These are phyloP conservation scores for Rhyacophila evoluta DNA, from an alignment of 2,888 invertebrate species.

Conservation along the genomic window DNA sequence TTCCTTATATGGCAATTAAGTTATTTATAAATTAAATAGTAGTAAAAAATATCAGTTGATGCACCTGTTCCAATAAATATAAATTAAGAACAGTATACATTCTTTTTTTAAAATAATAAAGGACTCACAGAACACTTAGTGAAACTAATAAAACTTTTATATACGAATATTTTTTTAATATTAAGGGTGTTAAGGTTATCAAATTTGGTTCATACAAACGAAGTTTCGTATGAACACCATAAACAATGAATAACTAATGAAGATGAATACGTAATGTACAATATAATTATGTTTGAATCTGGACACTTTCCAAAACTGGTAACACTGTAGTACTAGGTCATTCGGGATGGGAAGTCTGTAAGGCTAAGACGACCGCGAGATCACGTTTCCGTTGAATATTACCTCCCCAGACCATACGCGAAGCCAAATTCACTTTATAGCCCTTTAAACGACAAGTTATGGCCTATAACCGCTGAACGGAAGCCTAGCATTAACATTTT, in stretches of 20 bases:
- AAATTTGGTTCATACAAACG: no score
- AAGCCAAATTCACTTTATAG: conserved; percentile 38
- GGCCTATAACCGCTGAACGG: conserved; percentile 36
- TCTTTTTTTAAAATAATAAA: no score
- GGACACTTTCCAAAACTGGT: background rate
- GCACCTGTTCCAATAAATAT: no score
- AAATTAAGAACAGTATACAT: no score
- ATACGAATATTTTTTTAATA: no score
- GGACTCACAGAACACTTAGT: no score
- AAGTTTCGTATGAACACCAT: no score
- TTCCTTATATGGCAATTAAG: no score
- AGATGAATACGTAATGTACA: background rate
- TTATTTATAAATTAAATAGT: no score
- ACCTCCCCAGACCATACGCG: conserved; percentile 30
- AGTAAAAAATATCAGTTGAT: no score
- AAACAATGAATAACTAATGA: background rate
- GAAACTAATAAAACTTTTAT: no score
- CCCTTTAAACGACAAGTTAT: conserved; percentile 40
- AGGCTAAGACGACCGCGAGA: conserved; percentile 11
- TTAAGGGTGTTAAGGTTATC: no score
- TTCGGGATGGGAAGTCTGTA: background rate
- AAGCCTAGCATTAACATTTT: conserved; percentile 34
- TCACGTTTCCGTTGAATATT: background rate
- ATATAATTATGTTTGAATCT: conserved; percentile 14
- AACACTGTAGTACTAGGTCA: background rate